Conservation (phyloP, 2,797 vertebrate species). For the Rhinophrynus dorsalis region DNA sequence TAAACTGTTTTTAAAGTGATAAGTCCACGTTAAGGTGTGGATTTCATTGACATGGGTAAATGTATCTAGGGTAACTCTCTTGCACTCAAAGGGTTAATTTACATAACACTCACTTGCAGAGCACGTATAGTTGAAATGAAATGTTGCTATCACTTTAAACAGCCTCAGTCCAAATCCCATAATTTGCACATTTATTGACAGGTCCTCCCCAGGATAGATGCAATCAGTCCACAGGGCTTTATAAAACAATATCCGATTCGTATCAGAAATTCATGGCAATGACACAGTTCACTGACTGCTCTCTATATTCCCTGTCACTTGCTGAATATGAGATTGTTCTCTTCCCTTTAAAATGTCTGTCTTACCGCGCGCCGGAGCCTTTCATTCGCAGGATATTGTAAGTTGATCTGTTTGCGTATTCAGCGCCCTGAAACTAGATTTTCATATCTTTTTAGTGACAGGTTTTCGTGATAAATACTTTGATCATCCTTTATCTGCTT, state of each 20-base stretch:
- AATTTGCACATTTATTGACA: background rate
- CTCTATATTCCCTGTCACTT: constrained; percentile 18
- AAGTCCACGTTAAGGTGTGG: too few relatives aligned
- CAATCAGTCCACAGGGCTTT: background rate
- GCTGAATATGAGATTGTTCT: constrained; percentile 7
- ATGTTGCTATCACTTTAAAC: too few relatives aligned
- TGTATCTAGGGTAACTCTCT: too few relatives aligned
- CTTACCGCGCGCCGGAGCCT: background rate
- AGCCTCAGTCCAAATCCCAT: too few relatives aligned
- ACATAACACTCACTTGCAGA: too few relatives aligned
- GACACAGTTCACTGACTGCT: constrained; percentile 10
- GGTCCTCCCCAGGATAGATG: background rate
- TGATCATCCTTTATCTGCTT: background rate
- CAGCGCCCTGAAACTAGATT: too few relatives aligned
- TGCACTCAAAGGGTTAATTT: too few relatives aligned
- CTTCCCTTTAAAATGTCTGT: constrained; percentile 7
- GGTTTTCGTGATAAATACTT: background rate
- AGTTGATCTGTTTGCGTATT: background rate
- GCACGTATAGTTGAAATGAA: too few relatives aligned
- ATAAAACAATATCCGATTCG: constrained; percentile 21
- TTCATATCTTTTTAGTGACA: constrained; percentile 21
- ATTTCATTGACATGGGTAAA: too few relatives aligned
- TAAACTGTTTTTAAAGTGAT: too few relatives aligned
- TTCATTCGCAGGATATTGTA: constrained; percentile 26
- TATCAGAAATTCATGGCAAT: constrained; percentile 27